phyloP scores from a whole-genome alignment of 2,888 invertebrate genomes.

The Euzophera pinguis region DNA sequence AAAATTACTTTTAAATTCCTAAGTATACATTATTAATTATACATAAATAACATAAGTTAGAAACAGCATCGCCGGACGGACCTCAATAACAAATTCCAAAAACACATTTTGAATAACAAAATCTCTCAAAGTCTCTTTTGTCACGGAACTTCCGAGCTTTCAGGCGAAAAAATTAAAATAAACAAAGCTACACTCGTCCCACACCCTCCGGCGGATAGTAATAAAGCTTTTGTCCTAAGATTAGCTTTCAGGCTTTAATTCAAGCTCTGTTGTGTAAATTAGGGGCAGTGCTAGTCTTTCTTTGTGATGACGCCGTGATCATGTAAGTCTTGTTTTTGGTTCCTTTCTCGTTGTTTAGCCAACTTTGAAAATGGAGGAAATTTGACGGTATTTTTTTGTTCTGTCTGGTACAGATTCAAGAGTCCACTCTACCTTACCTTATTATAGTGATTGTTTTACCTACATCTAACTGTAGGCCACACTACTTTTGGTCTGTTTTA shows the following conservation, averaged over 20 bases:
- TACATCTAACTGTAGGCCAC: too few relatives aligned
- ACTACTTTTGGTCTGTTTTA: too few relatives aligned
- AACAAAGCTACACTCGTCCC: conserved; percentile 70
- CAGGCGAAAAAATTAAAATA: conserved; percentile 76
- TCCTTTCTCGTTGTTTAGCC: not conserved
- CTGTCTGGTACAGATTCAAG: too few relatives aligned
- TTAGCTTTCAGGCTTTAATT: conserved; percentile 64
- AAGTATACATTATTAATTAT: too few relatives aligned
- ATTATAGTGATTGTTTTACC: too few relatives aligned
- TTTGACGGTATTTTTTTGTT: not conserved
- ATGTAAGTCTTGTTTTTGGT: conserved; percentile 16
- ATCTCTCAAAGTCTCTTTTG: conserved; percentile 9
- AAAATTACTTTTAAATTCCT: too few relatives aligned
- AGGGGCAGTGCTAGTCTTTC: conserved; percentile 12
- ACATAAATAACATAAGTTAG: too few relatives aligned
- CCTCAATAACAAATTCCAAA: not conserved
- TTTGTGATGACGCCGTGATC: conserved; percentile 8
- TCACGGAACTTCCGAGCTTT: conserved; percentile 23
- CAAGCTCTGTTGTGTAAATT: conserved; percentile 28
- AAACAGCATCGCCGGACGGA: too few relatives aligned
- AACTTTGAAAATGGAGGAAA: too few relatives aligned
- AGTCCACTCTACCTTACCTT: too few relatives aligned
- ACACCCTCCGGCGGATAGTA: conserved; percentile 62
- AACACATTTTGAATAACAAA: not conserved
- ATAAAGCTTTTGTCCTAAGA: conserved; percentile 77